phyloP scores from a whole-genome alignment of 2,888 invertebrate genomes.

The Coleophora deauratella region DNA sequence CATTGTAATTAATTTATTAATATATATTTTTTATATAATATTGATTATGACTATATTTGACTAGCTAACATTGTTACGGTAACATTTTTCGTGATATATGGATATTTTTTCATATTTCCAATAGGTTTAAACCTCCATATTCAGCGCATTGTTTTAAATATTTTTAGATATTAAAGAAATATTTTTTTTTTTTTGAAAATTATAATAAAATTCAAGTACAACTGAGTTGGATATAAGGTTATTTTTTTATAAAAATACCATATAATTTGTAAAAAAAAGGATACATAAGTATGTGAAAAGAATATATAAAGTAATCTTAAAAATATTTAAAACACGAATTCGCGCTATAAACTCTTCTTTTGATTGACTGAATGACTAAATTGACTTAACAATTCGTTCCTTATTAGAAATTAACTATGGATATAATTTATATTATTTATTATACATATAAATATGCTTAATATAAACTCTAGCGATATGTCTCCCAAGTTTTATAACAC shows the following conservation, averaged over 20 bases:
- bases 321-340: constrained; percentile 19
- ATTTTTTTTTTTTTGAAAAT: neutral
- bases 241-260: neutral
- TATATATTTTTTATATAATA: constrained; percentile 15
- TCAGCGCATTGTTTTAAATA: constrained; percentile 7
- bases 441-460: constrained; percentile 60
- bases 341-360: constrained; percentile 9
- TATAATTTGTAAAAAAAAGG: neutral
- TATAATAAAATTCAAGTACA: neutral
- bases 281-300: neutral
- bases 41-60: constrained; percentile 56
- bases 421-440: constrained; percentile 11
- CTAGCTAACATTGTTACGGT: constrained; percentile 54
- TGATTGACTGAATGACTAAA: constrained; percentile 62
- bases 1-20: constrained; percentile 24
- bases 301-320: too few relatives aligned
- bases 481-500: constrained; percentile 65
- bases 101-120: constrained; percentile 17
- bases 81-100: constrained; percentile 39
- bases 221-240: neutral
- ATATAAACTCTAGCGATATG: constrained; percentile 67
- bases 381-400: constrained; percentile 54
- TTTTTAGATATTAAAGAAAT: constrained; percentile 8
- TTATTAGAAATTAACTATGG: constrained; percentile 36
- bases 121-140: constrained; percentile 47